A percentile compares a stretch with the other conserved stretches of the same genome.
Evolutionary conservation across 2,888 invertebrate genomes (phyloP).

Genomic region (Dryocosmus kuriphilus): DNA sequence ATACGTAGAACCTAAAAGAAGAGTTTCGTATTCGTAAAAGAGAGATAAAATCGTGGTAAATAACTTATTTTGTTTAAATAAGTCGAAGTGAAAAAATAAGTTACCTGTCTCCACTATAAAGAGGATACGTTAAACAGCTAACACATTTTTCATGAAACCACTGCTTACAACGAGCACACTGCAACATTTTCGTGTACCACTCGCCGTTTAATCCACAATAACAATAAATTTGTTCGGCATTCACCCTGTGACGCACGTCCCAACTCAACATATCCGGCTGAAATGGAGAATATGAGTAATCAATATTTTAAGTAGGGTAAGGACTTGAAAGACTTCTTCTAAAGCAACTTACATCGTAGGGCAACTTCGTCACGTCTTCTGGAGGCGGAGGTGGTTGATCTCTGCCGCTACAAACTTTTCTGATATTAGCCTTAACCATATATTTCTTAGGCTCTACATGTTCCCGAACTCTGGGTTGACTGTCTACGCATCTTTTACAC

Average conservation of each 20-base stretch:
- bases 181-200: conserved; percentile 94
- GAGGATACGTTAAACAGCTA: conserved; percentile 87
- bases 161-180: conserved; percentile 93
- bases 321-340: background rate
- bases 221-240: conserved; percentile 89
- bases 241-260: conserved; percentile 87
- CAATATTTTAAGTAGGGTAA: background rate
- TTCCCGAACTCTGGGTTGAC: conserved; percentile 79
- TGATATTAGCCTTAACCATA: conserved; percentile 82
- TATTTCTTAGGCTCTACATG: conserved; percentile 82
- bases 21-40: conserved; percentile 1
- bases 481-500: conserved; percentile 85
- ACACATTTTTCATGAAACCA: conserved; percentile 97
- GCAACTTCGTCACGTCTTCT: conserved; percentile 80
- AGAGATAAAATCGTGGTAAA: conserved; percentile 16
- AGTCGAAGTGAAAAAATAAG: conserved; percentile 62
- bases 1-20: conserved; percentile 88
- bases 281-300: conserved; percentile 59
- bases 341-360: conserved; percentile 83
- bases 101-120: conserved; percentile 94
- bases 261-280: conserved; percentile 85
- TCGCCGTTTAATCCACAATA: conserved; percentile 94
- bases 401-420: conserved; percentile 80
- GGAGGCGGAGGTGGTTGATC: conserved; percentile 79
- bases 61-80: background rate